A percentile compares a stretch with the other conserved stretches of the same genome.
phyloP scores from a whole-genome alignment of 2,113 vertebrate species.

The Neodon shergylaensis region DNA sequence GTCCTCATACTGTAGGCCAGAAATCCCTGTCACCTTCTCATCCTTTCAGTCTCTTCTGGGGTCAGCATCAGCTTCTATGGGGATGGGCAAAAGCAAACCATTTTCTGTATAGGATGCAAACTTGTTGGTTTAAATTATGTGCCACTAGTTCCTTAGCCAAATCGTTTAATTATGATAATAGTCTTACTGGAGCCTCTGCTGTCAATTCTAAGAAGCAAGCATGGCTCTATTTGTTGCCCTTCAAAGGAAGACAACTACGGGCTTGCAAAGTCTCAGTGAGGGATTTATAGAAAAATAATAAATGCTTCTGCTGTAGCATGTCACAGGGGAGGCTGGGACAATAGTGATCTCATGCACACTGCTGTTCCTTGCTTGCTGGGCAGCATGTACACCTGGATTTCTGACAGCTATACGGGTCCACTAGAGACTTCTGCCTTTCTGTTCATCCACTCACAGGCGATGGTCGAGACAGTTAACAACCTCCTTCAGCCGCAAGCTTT shows the following conservation, averaged over 20 bases:
- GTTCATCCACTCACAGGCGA: conserved; percentile 88
- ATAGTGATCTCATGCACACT: neutral
- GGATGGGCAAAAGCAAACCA: neutral
- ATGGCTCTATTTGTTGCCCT: neutral
- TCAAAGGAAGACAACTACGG: neutral
- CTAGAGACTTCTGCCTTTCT: conserved; percentile 67
- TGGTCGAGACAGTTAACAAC: conserved; percentile 99
- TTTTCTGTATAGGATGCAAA: neutral
- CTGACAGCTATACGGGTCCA: conserved; percentile 45
- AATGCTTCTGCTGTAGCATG: conserved; percentile 55
- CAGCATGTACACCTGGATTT: conserved; percentile 59
- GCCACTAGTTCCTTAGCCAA: neutral
- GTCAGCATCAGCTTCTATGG: conserved; percentile 2
- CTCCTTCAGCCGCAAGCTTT: conserved; percentile 95
- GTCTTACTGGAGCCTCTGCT: conserved; percentile 46
- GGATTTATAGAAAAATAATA: conserved; percentile 55
- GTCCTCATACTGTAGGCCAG: neutral
- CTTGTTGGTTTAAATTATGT: conserved; percentile 24
- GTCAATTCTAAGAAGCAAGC: conserved; percentile 55
- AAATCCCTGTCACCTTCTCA: neutral
- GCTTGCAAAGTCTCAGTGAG: conserved; percentile 53
- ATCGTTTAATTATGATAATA: conserved; percentile 58
- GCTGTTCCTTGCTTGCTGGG: conserved; percentile 58
- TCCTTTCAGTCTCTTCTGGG: conserved; percentile 11
- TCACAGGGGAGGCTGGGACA: conserved; percentile 67